Evolutionary conservation across 2,797 vertebrate genomes (phyloP).

Genomic region (Alfaro cultratus): DNA sequence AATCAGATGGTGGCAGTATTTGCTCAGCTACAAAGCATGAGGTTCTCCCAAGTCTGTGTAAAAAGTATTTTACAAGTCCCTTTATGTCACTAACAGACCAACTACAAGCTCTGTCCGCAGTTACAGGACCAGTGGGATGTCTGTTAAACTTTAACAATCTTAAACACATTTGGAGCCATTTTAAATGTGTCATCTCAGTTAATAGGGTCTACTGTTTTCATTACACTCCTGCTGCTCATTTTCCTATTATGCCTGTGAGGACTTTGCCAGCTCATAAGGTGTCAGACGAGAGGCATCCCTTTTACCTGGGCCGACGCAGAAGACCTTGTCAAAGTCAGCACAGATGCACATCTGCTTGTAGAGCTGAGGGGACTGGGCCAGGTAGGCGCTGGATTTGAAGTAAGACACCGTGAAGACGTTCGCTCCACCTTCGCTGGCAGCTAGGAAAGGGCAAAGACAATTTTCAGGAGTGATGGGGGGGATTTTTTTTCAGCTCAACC

Average conservation of each 20-base stretch:
- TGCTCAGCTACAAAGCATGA: conserved; percentile 18
- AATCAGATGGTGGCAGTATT: conserved; percentile 54
- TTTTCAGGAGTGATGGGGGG: conserved; percentile 13
- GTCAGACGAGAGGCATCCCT: conserved; percentile 26
- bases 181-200: conserved; percentile 35
- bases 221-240: conserved; percentile 38
- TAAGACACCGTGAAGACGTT: conserved; percentile 99
- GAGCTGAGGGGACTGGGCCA: conserved; percentile 98
- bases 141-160: conserved; percentile 54
- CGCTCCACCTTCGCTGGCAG: conserved; percentile 98
- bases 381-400: conserved; percentile 98
- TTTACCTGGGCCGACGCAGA: conserved; percentile 96
- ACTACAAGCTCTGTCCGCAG: conserved; percentile 18
- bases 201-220: conserved; percentile 37
- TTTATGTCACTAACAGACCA: conserved; percentile 36
- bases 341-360: conserved; percentile 99
- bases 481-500: background rate
- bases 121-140: conserved; percentile 42
- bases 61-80: conserved; percentile 58
- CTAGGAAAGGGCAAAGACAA: conserved; percentile 71
- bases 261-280: background rate
- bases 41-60: conserved; percentile 30
- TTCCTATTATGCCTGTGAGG: background rate
- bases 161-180: conserved; percentile 45
- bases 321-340: conserved; percentile 98